Evolutionary conservation across 1,140 invertebrate genomes (phyloP).

Genomic region (Microvelia longipes): DNA sequence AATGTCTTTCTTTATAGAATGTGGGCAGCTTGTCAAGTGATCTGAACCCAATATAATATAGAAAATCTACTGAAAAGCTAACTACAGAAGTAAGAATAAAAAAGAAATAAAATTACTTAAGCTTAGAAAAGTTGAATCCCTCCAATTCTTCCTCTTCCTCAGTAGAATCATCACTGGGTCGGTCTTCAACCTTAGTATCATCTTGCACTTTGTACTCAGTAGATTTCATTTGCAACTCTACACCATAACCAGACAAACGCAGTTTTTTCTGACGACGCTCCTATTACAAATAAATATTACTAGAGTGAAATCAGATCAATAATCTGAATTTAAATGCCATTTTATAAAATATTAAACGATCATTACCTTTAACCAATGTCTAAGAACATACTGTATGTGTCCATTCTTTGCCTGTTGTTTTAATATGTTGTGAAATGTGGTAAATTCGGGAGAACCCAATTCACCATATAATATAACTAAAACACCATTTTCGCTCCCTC

Average conservation of each 20-base stretch:
- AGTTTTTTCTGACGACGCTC: conserved; percentile 41
- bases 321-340: too few species aligned
- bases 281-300: conserved; percentile 33
- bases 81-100: neutral
- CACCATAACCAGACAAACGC: conserved; percentile 88
- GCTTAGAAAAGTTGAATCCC: conserved; percentile 73
- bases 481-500: conserved; percentile 44
- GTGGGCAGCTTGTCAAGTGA: too few species aligned
- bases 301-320: neutral
- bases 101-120: conserved; percentile 58
- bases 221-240: conserved; percentile 95
- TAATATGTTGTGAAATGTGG: conserved; percentile 53
- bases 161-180: conserved; percentile 37
- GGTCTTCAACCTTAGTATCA: conserved; percentile 55
- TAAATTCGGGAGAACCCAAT: conserved; percentile 59
- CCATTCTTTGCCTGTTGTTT: conserved; percentile 44
- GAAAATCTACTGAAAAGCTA: neutral
- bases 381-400: conserved; percentile 67
- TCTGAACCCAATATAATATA: neutral
- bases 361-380: conserved; percentile 73
- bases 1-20: too few species aligned
- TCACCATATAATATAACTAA: conserved; percentile 74
- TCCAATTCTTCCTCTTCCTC: conserved; percentile 58
- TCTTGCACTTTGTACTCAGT: conserved; percentile 99
- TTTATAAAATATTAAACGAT: too few species aligned